phyloP scores from a whole-genome alignment of 2,113 vertebrate species.

The Mastomys natalensis region DNA sequence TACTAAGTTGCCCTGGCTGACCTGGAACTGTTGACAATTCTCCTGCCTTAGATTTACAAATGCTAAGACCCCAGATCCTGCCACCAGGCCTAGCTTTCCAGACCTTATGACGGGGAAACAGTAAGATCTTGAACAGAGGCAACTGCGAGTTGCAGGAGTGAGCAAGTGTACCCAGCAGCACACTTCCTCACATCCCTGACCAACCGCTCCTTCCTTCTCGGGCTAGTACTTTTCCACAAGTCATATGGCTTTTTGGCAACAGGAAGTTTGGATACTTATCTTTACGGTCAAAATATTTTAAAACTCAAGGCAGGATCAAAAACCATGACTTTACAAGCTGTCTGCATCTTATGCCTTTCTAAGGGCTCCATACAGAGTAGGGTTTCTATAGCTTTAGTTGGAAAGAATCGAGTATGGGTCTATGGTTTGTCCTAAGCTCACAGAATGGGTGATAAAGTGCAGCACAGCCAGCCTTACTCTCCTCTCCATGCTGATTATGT shows the following conservation, averaged over 20 bases:
- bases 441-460: background rate
- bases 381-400: background rate
- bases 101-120: background rate
- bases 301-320: conserved; percentile 12
- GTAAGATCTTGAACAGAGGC: background rate
- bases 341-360: background rate
- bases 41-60: background rate
- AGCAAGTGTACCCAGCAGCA: background rate
- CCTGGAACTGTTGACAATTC: background rate
- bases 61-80: background rate
- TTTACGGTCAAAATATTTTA: background rate
- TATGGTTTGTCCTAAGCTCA: background rate
- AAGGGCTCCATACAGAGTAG: background rate
- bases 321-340: background rate
- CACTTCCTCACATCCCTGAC: background rate
- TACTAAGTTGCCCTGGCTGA: background rate
- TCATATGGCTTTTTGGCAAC: background rate
- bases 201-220: background rate
- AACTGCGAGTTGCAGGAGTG: background rate
- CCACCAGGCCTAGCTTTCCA: background rate
- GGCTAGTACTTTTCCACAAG: conserved; percentile 11
- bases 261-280: background rate
- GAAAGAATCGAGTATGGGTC: background rate
- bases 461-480: background rate
- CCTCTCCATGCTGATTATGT: background rate